Evolutionary conservation across 2,113 vertebrate species (phyloP).

Genomic region (Bubo scandiacus): DNA sequence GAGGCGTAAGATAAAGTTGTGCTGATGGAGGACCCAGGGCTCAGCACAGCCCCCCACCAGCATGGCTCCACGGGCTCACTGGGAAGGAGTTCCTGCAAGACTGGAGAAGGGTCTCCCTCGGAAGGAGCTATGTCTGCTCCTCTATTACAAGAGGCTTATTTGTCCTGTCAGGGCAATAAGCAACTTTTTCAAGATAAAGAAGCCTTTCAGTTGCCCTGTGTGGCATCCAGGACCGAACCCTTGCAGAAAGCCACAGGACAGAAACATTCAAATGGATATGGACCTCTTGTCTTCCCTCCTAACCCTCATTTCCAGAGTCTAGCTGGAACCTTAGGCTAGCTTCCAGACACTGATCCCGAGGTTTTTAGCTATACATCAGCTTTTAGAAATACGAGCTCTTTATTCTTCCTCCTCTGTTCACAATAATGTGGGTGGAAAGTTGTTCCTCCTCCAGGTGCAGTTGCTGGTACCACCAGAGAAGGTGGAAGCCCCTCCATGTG

Average conservation of each 20-base stretch:
- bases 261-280: neutral
- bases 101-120: neutral
- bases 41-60: neutral
- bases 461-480: neutral
- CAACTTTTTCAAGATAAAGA: too few relatives aligned
- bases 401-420: neutral
- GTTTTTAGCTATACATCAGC: neutral
- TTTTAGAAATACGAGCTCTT: neutral
- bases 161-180: neutral
- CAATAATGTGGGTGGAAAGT: neutral
- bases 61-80: rapidly evolving
- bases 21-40: neutral
- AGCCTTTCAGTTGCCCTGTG: neutral
- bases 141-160: neutral
- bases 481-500: neutral
- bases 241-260: too few relatives aligned
- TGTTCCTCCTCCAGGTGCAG: neutral
- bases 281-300: neutral
- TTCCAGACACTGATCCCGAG: neutral
- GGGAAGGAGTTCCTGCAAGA: neutral
- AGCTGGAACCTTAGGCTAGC: neutral
- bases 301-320: neutral
- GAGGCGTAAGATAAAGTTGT: neutral
- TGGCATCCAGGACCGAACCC: neutral
- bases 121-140: neutral